Conservation (phyloP, 2,797 vertebrate genomes). For the Loriculus beryllinus region DNA sequence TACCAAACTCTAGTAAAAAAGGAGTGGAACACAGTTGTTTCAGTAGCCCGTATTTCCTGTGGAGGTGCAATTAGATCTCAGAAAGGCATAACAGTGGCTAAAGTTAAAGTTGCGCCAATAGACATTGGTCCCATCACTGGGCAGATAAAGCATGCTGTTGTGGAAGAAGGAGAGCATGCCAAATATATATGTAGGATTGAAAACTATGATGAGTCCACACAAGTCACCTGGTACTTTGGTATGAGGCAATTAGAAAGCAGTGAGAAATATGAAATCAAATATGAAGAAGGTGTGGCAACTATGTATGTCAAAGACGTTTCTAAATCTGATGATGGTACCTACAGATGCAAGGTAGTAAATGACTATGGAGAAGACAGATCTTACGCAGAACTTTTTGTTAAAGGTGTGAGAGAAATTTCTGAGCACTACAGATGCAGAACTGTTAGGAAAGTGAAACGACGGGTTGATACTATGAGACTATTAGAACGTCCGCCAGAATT, state of each 20-base stretch:
- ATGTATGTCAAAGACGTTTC: slow-evolving; percentile 89
- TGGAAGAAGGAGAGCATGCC: slow-evolving; percentile 85
- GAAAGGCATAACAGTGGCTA: slow-evolving; percentile 88
- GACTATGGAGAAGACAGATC: slow-evolving; percentile 97
- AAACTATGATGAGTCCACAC: slow-evolving; percentile 94
- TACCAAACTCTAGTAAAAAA: slow-evolving; percentile 92
- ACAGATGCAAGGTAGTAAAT: slow-evolving; percentile 95
- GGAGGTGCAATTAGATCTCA: slow-evolving; percentile 93
- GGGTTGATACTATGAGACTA: slow-evolving; percentile 91
- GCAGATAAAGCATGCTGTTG: slow-evolving; percentile 86
- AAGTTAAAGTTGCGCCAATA: slow-evolving; percentile 96
- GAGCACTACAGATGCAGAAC: slow-evolving; percentile 89
- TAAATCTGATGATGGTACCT: slow-evolving; percentile 93
- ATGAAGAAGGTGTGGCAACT: slow-evolving; percentile 90
- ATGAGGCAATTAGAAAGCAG: slow-evolving; percentile 91
- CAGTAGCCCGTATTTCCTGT: slow-evolving; percentile 90
- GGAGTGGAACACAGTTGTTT: slow-evolving; percentile 92
- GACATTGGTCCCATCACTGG: slow-evolving; percentile 93
- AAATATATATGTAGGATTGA: slow-evolving; percentile 93
- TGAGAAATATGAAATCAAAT: slow-evolving; percentile 92
- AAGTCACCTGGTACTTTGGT: slow-evolving; percentile 97
- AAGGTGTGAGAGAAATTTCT: slow-evolving; percentile 86
- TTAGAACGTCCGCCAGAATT: slow-evolving; percentile 97
- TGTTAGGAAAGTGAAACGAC: slow-evolving; percentile 91
- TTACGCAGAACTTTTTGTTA: slow-evolving; percentile 92